These are phyloP conservation scores for Diplolepis rosae DNA, from an alignment of 2,888 invertebrate genomes.

Conservation along the genomic window DNA sequence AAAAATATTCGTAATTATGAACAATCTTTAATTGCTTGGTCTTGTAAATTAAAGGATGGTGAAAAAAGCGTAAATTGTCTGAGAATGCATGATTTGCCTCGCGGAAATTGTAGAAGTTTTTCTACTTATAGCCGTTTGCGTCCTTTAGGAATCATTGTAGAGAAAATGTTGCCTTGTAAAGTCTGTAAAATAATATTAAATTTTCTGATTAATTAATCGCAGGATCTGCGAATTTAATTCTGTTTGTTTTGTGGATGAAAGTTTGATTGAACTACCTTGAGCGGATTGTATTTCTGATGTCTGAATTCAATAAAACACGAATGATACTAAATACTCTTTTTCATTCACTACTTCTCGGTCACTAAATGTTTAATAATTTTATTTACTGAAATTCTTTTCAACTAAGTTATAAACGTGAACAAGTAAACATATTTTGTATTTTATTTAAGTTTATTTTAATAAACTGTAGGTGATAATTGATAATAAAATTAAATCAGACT, in stretches of 20 bases:
- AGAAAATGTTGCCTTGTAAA: conserved; percentile 47
- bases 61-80: not conserved
- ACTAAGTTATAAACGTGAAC: no score
- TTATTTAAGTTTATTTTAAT: not conserved
- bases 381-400: no score
- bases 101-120: conserved; percentile 8
- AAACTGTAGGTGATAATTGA: not conserved
- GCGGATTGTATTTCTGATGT: conserved; percentile 62
- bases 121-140: conserved; percentile 48
- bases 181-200: conserved; percentile 43
- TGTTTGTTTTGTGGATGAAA: conserved; percentile 46
- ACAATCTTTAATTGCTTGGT: conserved; percentile 12
- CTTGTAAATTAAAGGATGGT: conserved; percentile 7
- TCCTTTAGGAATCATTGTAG: conserved; percentile 33
- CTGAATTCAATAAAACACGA: conserved; percentile 61
- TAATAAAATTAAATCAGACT: not conserved
- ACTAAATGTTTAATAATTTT: no score
- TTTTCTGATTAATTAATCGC: conserved; percentile 37
- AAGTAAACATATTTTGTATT: no score
- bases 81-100: conserved; percentile 65
- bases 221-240: conserved; percentile 48
- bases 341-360: not conserved
- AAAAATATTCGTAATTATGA: not conserved
- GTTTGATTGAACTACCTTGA: conserved; percentile 48
- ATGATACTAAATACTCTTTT: not conserved